phyloP scores from a whole-genome alignment of 2,113 vertebrate genomes.

The Crotalus helleri region DNA sequence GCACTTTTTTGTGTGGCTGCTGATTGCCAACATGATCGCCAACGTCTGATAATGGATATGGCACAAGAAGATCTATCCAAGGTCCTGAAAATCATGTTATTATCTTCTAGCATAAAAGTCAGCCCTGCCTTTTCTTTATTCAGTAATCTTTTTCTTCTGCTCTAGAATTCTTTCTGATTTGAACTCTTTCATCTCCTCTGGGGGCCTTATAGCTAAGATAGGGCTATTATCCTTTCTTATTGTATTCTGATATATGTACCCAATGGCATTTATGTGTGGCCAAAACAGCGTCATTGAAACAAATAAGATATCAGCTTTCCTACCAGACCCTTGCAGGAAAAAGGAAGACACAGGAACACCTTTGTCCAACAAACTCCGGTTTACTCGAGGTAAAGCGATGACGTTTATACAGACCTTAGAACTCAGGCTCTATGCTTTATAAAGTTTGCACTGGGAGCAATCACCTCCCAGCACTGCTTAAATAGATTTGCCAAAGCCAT shows the following conservation, averaged over 20 bases:
- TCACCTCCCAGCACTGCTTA: too few species aligned
- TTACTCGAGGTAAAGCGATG: too few species aligned
- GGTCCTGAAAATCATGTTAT: background rate
- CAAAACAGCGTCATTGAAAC: background rate
- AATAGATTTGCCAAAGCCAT: too few species aligned
- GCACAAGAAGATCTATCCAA: background rate
- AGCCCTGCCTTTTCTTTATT: background rate
- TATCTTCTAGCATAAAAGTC: background rate
- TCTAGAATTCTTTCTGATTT: background rate
- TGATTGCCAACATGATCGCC: too few species aligned
- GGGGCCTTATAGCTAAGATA: background rate
- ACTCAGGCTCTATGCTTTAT: too few species aligned
- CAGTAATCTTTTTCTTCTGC: background rate
- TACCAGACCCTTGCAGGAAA: too few species aligned
- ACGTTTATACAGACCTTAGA: too few species aligned
- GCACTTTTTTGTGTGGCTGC: too few species aligned
- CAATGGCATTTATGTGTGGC: background rate
- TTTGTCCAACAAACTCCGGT: too few species aligned
- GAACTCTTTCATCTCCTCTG: background rate
- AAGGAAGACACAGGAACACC: too few species aligned
- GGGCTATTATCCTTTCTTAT: background rate
- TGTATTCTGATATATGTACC: background rate
- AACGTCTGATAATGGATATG: too few species aligned
- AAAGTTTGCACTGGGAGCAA: too few species aligned
- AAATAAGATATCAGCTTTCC: background rate